These are phyloP conservation scores for Subacronicta megacephala DNA, from an alignment of 2,888 invertebrate species.

Conservation along the genomic window DNA sequence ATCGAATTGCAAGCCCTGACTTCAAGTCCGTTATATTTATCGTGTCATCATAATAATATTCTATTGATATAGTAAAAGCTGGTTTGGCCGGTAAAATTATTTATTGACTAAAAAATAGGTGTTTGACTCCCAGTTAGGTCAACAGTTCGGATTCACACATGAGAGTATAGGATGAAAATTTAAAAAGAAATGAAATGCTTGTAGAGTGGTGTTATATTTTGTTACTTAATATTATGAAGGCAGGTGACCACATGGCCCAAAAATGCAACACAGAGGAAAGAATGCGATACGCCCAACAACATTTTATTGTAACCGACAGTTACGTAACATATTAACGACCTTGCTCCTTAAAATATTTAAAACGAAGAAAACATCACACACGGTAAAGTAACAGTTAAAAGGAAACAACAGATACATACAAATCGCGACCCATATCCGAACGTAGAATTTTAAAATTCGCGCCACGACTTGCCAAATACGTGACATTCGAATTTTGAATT, in stretches of 20 bases:
- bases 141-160: conserved; percentile 10
- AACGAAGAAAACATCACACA: conserved; percentile 28
- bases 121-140: conserved; percentile 7
- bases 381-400: conserved; percentile 51
- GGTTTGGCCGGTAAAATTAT: conserved; percentile 27
- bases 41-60: conserved; percentile 60
- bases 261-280: conserved; percentile 34
- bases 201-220: conserved; percentile 2
- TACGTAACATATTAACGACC: conserved; percentile 51
- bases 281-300: conserved; percentile 32
- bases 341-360: conserved; percentile 49
- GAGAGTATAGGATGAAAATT: neutral
- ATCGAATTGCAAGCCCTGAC: conserved; percentile 17
- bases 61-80: conserved; percentile 45
- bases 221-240: conserved; percentile 6
- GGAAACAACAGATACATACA: conserved; percentile 65
- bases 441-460: conserved; percentile 81
- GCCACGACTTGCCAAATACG: conserved; percentile 59
- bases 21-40: conserved; percentile 63
- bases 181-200: neutral
- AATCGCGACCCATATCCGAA: conserved; percentile 71
- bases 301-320: conserved; percentile 25
- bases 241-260: conserved; percentile 14
- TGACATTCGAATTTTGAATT: conserved; percentile 62
- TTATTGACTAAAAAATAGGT: conserved; percentile 8